These are phyloP conservation scores for Chymomyza fuscimana DNA, from an alignment of 2,888 invertebrate species.

Conservation along the genomic window DNA sequence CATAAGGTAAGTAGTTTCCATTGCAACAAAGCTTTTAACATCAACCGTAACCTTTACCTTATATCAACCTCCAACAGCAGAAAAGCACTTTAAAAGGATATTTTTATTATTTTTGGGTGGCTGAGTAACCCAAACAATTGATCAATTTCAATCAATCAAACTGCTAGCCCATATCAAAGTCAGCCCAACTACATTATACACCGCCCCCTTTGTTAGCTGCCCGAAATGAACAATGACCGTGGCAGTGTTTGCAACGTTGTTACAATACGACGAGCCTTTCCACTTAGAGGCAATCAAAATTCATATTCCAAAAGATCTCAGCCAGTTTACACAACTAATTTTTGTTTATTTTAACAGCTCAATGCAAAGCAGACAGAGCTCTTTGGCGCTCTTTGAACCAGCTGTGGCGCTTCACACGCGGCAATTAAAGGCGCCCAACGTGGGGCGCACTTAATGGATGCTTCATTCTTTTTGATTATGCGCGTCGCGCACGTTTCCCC, in stretches of 20 bases:
- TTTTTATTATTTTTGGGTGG: background rate
- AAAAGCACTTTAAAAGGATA: background rate
- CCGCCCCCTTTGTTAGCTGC: background rate
- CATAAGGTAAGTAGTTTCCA: too few species aligned
- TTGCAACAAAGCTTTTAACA: background rate
- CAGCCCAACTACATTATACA: conserved; percentile 16
- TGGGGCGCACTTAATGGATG: conserved; percentile 18
- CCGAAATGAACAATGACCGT: background rate
- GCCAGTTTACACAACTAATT: conserved; percentile 72
- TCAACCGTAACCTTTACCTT: background rate
- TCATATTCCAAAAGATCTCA: conserved; percentile 40
- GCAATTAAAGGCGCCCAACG: conserved; percentile 56
- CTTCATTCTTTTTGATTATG: conserved; percentile 55
- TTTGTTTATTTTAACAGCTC: conserved; percentile 73
- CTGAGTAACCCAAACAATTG: conserved; percentile 10
- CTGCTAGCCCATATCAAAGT: conserved; percentile 52
- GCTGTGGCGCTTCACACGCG: conserved; percentile 62
- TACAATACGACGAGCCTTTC: background rate
- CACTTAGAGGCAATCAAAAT: conserved; percentile 8
- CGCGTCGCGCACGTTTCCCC: conserved; percentile 33
- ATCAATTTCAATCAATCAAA: conserved; percentile 73
- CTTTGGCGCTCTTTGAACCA: conserved; percentile 31
- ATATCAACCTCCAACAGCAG: background rate
- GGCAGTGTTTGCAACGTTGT: background rate
- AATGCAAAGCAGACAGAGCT: conserved; percentile 28